Base-by-base conservation (phyloP, 2,797 vertebrate species). In the Amazonetta brasiliensis region DNA sequence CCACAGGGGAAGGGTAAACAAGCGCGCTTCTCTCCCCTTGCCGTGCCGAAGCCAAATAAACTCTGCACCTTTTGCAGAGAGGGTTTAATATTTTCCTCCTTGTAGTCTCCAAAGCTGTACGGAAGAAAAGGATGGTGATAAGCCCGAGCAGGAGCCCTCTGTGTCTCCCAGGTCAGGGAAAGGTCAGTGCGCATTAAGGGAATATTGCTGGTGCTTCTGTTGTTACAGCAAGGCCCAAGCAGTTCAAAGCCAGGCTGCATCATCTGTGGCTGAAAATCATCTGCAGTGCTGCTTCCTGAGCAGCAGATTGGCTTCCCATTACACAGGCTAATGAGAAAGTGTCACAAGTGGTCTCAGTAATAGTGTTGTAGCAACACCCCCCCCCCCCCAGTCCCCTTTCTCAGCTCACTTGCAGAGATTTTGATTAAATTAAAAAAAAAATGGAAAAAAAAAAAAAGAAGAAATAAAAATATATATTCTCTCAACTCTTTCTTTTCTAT, bases 311-410 rank as follows among this genome's bases (percentile, higher is more conserved):
- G 83, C 85, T 96, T 90, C 83, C 77, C 83, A 89, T 96, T 92
- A 91, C 85, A 82, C 85, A 71, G 90, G 59, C 94, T 97, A 97
- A 96, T 95, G 91, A 95, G 95, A 94, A 92, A 92, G 80, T 81
- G 66, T 94, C 74, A 78, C 80, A 84, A 94, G 95, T 92, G 80
- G 92, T 89, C 89, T 92, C 25, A 2, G 16, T 78, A 73, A 92
- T 79, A 92, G 75, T 39, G 37, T 31, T 87, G 75, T 55, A 78
- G 92, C 35, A 93, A 37, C 31, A 46, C 48, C 3, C 11, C 20
- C 44, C 15, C 10, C 44, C 44, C 20, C 44, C 19, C 2, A 18
- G n/a, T 3, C 11, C 11, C 11, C n/a, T 9, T 80, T 86, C 50
- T 75, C 72, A 66, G 69, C 58, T 43, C 58, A 62, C 54, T 94